Base-by-base conservation (phyloP, 2,797 vertebrate genomes). In the Poeciliopsis paucimaculata region DNA sequence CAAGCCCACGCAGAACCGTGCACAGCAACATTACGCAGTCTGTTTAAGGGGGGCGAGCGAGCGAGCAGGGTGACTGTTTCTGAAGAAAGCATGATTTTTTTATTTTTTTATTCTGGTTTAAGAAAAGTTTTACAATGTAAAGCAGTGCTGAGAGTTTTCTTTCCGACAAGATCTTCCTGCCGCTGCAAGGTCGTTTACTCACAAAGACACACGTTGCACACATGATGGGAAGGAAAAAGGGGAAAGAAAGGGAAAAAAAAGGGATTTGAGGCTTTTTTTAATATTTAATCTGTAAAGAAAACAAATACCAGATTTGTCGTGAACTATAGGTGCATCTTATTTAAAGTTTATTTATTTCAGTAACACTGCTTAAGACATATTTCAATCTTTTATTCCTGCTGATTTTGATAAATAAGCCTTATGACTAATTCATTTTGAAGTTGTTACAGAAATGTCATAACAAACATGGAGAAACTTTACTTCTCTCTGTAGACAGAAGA, bases 191-290 rank as follows among this genome's bases (percentile, higher is more conserved):
- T 84, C 62, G 70, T 81, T 88, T 82, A 77, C 86, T 87, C 82
- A 91, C 90, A 90, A 93, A 86, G 86, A 93, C 88, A 23, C 90
- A 90, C 84, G 16, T 82, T 87, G 91, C 84, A 90, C 87, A 92
- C 82, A 77, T 81, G 72, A 46, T 43, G 66, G 6, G 7, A 70
- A 70, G 66, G n/a, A 70, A 41, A 84, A 78, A 12, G 57, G n/a
- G 28, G 43, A 15, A 23, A 51, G 20, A 10, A 55, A 12, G 28
- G 26, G n/a, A 4, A 64, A 34, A 84, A 81, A 86, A 88, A 62
- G 75, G 49, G 80, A 73, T 73, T 89, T 82, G 84, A 91, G 82
- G 84, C 86, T 75, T 84, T 49, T 78, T 88, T 77, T 31, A 41
- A 74, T 60, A 82, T 75, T 72, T 76, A 0, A 18, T 84, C n/a